Evolutionary conservation across 2,888 invertebrate species (phyloP).

Genomic region (Rotaria socialis): DNA sequence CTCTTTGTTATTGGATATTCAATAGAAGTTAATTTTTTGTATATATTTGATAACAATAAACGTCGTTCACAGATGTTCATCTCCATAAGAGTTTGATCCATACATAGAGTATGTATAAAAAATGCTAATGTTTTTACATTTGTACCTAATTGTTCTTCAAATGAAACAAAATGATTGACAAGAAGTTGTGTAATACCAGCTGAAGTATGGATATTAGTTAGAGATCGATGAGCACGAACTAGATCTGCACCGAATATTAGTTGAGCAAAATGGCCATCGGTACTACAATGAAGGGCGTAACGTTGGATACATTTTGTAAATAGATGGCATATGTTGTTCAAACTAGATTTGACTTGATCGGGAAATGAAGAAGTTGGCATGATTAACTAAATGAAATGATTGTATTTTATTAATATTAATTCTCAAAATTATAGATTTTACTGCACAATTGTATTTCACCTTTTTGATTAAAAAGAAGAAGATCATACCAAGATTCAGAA

Average conservation of each 20-base stretch:
- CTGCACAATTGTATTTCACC: too few relatives aligned
- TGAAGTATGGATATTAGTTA: not conserved
- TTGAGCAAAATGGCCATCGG: conserved; percentile 20
- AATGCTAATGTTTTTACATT: not conserved
- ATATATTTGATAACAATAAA: not conserved
- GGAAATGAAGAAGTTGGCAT: not conserved
- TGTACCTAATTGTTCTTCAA: conserved; percentile 14
- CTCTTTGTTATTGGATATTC: not conserved
- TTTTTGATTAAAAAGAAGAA: too few relatives aligned
- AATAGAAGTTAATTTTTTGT: not conserved
- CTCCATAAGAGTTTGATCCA: not conserved
- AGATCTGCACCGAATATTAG: not conserved
- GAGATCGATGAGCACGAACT: not conserved
- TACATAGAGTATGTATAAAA: not conserved
- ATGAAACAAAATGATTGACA: not conserved
- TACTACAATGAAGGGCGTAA: conserved; percentile 3
- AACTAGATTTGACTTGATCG: not conserved
- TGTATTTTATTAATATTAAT: too few relatives aligned
- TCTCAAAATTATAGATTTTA: too few relatives aligned
- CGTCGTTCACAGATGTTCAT: not conserved
- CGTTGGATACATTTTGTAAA: not conserved
- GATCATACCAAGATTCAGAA: too few relatives aligned
- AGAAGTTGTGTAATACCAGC: not conserved
- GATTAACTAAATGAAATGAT: too few relatives aligned
- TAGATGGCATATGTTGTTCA: not conserved